Evolutionary conservation across 2,888 invertebrate genomes (phyloP), one percentile per base, ranked within the genome.

Genomic region (Epinotia ramella): DNA sequence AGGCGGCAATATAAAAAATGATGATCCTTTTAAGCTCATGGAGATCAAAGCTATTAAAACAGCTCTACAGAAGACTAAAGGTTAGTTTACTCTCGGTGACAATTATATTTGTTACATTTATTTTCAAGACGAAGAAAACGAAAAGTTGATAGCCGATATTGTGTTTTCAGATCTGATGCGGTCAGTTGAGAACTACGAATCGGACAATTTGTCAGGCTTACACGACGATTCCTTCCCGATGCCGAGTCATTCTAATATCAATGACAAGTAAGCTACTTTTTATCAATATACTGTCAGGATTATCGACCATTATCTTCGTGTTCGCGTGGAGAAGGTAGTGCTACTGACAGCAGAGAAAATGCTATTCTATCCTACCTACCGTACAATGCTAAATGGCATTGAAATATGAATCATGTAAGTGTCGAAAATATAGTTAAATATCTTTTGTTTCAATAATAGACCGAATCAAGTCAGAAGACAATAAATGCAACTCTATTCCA

Each of bases 21-120:
- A 93, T 76, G 94, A 94, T 82, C 94, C 94, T 0, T 94, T 92
- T 77, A 94, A 94, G 80, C 84, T 93, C 2, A 92, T 94, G 93
- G 94, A 94, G 87, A 94, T 94, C 77, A 93, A 93, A 80, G 94
- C 94, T 44, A 93, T 94, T 44, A 94, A 93, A 81, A 90, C 93
- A 11, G 94, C 94, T 40, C 83, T 94, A 56, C 94, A 94, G 80
- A 94, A 94, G 84, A 94, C 94, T 71, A 92, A 94, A 90, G 94
- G 94, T 91, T 80, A 24, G 24, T 80, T 60, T 28, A 24, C 16
- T 18, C 5, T 56, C n/a, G 0, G 33, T 33, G 7, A 40, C 7
- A 40, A 40, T 40, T 7, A 9, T 40, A 40, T 40, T 9, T 40
- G 9, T 16, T 16, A 49, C 16, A 49, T 13, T 16, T 49, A 5